Evolutionary conservation across 2,797 vertebrate genomes (phyloP), one percentile per base, ranked within the genome.

Genomic region (Cuniculus paca): DNA sequence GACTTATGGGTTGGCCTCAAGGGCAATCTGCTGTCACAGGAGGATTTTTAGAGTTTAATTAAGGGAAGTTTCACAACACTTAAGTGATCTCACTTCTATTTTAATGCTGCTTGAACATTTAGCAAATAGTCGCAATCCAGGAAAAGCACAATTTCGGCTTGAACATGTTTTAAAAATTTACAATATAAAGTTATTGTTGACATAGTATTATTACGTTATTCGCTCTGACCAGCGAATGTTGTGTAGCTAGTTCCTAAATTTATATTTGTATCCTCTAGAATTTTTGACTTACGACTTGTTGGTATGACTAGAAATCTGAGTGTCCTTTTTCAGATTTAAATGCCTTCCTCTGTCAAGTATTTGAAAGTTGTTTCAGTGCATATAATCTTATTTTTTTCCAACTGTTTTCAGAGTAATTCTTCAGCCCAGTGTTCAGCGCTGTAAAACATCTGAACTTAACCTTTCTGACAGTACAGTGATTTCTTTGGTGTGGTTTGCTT

Each of bases 351-450:
- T 96, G 75, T 94, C 94, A 89, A 58, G 93, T 95, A 95, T 79
- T 96, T 97, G 88, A 84, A 96, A 97, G 95, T 68, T 84, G 58
- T 96, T 97, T 97, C 96, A 96, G 88, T 94, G 97, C 97, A 95
- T 96, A 74, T 98, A 98, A 98, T 98, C 86, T 98, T 96, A 96
- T 88, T 98, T 97, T 98, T 98, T 98, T 98, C 98, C 97, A 91
- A 97, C 98, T 98, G 90, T 99, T 99, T 98, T 98, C 99, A 99
- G 99, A 98, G 98, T 99, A 98, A 99, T 99, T 98, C 98, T 99
- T 97, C 99, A 99, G 97, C 98, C 99, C 98, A 99, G 99, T 97
- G 98, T 98, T 98, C 99, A 99, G 98, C 99, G 99, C 98, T 99
- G 98, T 98, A 99, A 99, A 98, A 98, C 98, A 97, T 97, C 98